Evolutionary conservation across 35 echinoderm and acorn worm species (phyloP), one percentile per base, ranked within the genome.

Genomic region (Acanthaster planci): DNA sequence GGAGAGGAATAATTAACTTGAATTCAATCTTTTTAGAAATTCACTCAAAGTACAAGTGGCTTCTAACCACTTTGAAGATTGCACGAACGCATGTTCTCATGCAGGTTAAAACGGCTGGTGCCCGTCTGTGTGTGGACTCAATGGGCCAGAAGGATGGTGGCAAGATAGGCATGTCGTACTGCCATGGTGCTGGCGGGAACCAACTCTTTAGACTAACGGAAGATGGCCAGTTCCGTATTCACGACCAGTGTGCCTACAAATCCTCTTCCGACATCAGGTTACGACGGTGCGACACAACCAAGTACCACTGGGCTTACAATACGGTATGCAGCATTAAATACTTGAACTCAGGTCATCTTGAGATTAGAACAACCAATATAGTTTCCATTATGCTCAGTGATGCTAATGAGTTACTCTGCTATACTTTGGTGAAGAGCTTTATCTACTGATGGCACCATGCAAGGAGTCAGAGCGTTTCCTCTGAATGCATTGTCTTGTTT

Each of bases 131-230:
- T 58, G 82, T 99, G 2, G 96, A 99, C 78, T 86, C 96, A 7
- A 88, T 99, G 89, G 96, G 96, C 10, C 83, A 78, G 10, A 90
- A 85, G 40, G 92, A 99, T 76, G 96, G 96, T 0, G 96, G 96
- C 40, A 72, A 80, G 44, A 79, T 94, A 5, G 92, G 92, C 32
- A 87, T 94, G 26, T 94, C 92, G 17, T 90, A 90, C 67, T 99
- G 96, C 56, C 96, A 99, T 51, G 96, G 96, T 15, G 88, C 85
- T 18, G 96, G 96, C 0, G 96, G 96, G 2, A 99, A 99, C 79
- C 96, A 99, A 57, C 89, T 99, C 21, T 92, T 99, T 40, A 85
- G 86, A 47, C 60, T 99, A 15, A 91, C 96, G 22, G 81, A 84
- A 15, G 86, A 91, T 59, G 91, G 92, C 19, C 84, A 99, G 52